A percentile compares a stretch with the other conserved stretches of the same genome.
Evolutionary conservation across 2,888 invertebrate genomes (phyloP).

Genomic region (Helobdella robusta): DNA sequence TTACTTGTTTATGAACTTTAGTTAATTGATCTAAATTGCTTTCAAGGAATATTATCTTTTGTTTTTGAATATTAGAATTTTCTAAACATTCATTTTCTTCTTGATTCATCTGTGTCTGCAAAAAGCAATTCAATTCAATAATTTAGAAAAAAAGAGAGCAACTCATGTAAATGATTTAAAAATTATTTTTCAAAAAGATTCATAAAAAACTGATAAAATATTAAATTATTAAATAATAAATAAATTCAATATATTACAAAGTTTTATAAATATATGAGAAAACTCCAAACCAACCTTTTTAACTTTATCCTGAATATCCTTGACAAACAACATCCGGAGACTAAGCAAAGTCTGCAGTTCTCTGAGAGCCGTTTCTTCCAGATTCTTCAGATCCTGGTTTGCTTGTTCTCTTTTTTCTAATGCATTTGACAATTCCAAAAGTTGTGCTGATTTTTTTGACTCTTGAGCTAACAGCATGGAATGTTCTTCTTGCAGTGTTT

Average conservation of each 20-base stretch:
- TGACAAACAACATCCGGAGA: slow-evolving; percentile 91
- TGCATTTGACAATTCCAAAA: slow-evolving; percentile 76
- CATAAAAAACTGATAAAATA: neutral
- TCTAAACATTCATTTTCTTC: slow-evolving; percentile 52
- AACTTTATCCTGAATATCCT: slow-evolving; percentile 76
- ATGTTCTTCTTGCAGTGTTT: slow-evolving; percentile 87
- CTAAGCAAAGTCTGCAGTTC: slow-evolving; percentile 96
- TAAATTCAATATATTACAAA: neutral
- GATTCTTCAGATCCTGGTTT: slow-evolving; percentile 72
- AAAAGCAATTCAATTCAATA: neutral
- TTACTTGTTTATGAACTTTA: slow-evolving; percentile 62
- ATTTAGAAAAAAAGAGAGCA: neutral
- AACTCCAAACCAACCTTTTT: slow-evolving; percentile 50
- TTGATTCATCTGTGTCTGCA: slow-evolving; percentile 42
- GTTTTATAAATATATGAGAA: neutral
- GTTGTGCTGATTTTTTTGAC: slow-evolving; percentile 78
- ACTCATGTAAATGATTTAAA: neutral
- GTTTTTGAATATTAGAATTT: slow-evolving; percentile 91
- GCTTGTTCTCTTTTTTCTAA: slow-evolving; percentile 91
- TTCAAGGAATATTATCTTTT: slow-evolving; percentile 97
- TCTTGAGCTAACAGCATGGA: slow-evolving; percentile 90
- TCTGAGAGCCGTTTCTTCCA: slow-evolving; percentile 60
- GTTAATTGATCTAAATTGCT: slow-evolving; percentile 98
- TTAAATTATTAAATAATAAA: neutral
- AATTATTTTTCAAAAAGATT: neutral